Evolutionary conservation across 2,888 invertebrate species (phyloP).

Genomic region (Piscicola geometra): DNA sequence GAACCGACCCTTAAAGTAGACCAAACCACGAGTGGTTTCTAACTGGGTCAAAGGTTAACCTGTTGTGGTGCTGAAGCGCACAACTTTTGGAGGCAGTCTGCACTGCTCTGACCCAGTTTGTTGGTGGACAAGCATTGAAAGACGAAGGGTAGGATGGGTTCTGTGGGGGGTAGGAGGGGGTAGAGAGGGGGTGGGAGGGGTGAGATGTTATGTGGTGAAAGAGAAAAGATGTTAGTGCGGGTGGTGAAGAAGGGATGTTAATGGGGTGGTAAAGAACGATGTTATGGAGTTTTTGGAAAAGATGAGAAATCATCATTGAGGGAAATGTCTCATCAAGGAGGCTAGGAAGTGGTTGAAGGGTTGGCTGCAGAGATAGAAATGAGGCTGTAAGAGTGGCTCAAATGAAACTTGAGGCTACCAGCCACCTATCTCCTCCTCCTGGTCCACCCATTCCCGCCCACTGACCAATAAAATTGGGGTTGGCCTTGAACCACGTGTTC

Average conservation of each 20-base stretch:
- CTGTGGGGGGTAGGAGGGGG: neutral
- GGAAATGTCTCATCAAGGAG: neutral
- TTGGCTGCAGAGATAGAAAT: no score
- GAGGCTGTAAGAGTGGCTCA: no score
- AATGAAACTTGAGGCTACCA: no score
- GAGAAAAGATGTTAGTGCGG: neutral
- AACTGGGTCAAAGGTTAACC: no score
- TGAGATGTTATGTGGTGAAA: neutral
- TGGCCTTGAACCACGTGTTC: conserved; percentile 28
- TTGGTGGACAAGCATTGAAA: conserved; percentile 1
- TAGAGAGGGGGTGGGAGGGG: neutral
- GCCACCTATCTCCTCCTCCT: no score
- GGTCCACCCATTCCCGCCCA: no score
- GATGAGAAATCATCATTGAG: neutral
- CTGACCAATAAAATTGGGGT: conserved; percentile 16
- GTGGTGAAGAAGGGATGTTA: neutral
- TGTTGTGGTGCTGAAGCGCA: neutral
- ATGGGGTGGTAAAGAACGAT: neutral
- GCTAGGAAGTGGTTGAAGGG: no score
- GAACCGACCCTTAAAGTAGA: no score
- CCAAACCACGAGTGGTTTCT: no score
- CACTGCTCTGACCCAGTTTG: neutral
- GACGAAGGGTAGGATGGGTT: neutral
- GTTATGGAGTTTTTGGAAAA: neutral
- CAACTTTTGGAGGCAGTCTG: conserved; percentile 1